Percentiles rank a stretch among this genome's conserved stretches.
Evolutionary conservation across 2,888 invertebrate genomes (phyloP).

Genomic region (Drosophila neoperkinsi): DNA sequence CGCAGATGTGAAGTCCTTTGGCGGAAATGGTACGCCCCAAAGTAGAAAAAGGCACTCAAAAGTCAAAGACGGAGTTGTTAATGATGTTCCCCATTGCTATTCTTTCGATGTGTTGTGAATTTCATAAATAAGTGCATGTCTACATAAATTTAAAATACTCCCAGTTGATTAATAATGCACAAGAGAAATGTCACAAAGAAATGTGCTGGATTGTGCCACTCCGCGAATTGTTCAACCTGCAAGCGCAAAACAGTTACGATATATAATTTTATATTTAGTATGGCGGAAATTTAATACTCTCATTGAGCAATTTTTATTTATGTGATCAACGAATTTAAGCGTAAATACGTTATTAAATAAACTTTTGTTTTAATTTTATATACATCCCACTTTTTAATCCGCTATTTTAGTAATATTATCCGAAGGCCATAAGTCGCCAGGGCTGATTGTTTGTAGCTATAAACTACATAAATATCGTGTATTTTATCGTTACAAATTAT

Average conservation of each 20-base stretch:
- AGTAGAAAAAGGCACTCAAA: slow-evolving; percentile 5
- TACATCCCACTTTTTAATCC: not conserved
- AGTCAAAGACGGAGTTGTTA: slow-evolving; percentile 33
- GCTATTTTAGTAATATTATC: not conserved
- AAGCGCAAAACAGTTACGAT: slow-evolving; percentile 26
- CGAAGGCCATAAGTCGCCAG: not conserved
- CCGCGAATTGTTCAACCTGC: slow-evolving; percentile 19
- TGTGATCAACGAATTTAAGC: not conserved
- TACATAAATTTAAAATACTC: slow-evolving; percentile 77
- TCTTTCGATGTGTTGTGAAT: slow-evolving; percentile 42
- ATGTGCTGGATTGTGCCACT: slow-evolving; percentile 44
- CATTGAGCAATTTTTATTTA: not conserved
- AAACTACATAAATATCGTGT: not conserved
- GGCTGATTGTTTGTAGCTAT: not conserved
- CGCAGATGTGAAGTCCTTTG: slow-evolving; percentile 30
- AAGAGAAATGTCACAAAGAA: slow-evolving; percentile 73
- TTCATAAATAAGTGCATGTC: slow-evolving; percentile 75
- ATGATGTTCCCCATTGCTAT: slow-evolving; percentile 43
- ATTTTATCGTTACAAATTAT: slow-evolving; percentile 2
- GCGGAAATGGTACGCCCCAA: slow-evolving; percentile 32
- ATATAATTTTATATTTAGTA: slow-evolving; percentile 1
- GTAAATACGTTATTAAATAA: not conserved
- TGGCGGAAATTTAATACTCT: slow-evolving; percentile 23
- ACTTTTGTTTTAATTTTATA: not conserved
- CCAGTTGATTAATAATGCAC: slow-evolving; percentile 77